Percentiles rank a stretch among this genome's conserved stretches.
Conservation (phyloP, 2,113 vertebrate species). For the Peromyscus leucopus region DNA sequence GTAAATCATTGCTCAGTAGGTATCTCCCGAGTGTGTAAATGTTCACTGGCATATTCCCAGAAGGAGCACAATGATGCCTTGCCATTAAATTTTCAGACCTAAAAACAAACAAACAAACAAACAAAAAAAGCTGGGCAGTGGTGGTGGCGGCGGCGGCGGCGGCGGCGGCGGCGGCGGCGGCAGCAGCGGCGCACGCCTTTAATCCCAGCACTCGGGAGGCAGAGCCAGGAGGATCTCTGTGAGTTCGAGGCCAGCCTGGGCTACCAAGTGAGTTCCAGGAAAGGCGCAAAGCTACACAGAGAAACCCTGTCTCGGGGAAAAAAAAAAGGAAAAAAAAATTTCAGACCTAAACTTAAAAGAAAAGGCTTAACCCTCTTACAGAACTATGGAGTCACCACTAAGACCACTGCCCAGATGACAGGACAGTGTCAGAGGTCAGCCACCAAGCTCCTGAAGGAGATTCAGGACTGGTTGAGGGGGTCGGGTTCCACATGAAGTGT, state of each 20-base stretch:
- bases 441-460: neutral
- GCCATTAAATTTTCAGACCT: neutral
- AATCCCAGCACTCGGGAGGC: too few species aligned
- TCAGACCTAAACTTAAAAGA: neutral
- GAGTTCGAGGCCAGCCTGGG: too few species aligned
- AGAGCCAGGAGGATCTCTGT: too few species aligned
- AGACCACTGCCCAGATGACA: neutral
- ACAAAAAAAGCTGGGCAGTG: too few species aligned
- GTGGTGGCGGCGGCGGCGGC: too few species aligned
- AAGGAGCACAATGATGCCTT: neutral
- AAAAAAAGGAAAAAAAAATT: too few species aligned
- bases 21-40: slow-evolving; percentile 1
- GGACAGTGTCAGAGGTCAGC: neutral
- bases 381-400: neutral
- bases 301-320: too few species aligned
- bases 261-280: too few species aligned
- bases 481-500: neutral
- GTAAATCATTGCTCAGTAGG: neutral
- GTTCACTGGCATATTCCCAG: neutral
- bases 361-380: neutral
- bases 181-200: too few species aligned
- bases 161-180: too few species aligned
- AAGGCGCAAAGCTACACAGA: too few species aligned
- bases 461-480: neutral
- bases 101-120: too few species aligned